Conservation (phyloP, 2,113 vertebrate species). For the Thermophis baileyi region DNA sequence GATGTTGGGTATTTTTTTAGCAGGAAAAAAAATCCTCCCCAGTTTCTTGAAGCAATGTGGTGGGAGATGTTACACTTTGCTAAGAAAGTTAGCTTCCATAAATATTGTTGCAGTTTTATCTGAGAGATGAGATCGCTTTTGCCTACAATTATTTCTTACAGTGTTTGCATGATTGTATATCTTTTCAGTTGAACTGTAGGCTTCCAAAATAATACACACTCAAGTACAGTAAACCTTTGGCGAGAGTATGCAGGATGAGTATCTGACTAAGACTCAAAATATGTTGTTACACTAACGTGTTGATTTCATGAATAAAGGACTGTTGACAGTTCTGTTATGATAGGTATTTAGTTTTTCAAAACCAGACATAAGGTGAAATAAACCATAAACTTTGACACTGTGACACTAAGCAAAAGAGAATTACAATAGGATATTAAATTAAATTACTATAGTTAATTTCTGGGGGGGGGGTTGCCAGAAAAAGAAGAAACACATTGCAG, state of each 20-base stretch:
- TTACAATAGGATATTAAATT: background rate
- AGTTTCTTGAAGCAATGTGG: slow-evolving; percentile 11
- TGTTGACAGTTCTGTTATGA: background rate
- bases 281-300: background rate
- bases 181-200: background rate
- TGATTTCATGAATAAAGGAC: background rate
- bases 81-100: slow-evolving; percentile 32
- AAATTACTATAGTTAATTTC: background rate
- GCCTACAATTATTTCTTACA: background rate
- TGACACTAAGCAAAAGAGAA: background rate
- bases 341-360: background rate
- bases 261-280: background rate
- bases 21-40: background rate
- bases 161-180: background rate
- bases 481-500: background rate
- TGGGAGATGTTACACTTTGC: background rate
- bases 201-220: background rate
- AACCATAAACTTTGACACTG: background rate
- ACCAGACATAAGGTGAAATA: background rate
- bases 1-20: slow-evolving; percentile 26
- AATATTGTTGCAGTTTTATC: slow-evolving; percentile 4
- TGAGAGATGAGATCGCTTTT: background rate
- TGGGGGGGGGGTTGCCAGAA: background rate
- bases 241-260: background rate
- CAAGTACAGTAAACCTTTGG: background rate